A percentile compares a stretch with the other conserved stretches of the same genome.
phyloP scores from a whole-genome alignment of 1,140 invertebrate species.

The fruit fly (Drosophila melanogaster) region DNA sequence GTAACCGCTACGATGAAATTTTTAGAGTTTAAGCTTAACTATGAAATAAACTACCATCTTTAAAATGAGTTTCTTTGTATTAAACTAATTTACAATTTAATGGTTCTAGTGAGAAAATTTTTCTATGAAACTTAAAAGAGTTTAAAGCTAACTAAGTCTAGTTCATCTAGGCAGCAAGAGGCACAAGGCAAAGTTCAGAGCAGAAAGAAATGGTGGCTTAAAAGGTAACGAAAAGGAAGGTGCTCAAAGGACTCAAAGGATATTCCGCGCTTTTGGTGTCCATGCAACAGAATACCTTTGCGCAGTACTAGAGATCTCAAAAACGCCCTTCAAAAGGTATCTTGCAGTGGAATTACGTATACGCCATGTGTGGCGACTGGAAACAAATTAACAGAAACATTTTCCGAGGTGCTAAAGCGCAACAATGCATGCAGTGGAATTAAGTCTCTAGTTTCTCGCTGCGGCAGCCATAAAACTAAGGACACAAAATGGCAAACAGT shows the following conservation, averaged over 20 bases:
- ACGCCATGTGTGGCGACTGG: conserved; percentile 37
- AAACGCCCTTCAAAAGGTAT: neutral
- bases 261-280: conserved; percentile 20
- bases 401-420: conserved; percentile 56
- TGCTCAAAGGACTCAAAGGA: conserved; percentile 26
- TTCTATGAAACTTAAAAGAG: neutral
- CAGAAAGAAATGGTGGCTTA: conserved; percentile 7
- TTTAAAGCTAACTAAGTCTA: neutral
- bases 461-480: conserved; percentile 57
- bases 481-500: conserved; percentile 41
- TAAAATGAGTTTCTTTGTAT: neutral
- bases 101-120: too few species aligned
- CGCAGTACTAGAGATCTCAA: neutral
- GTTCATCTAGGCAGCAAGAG: neutral
- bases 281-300: conserved; percentile 15
- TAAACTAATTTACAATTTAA: too few species aligned
- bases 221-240: conserved; percentile 7
- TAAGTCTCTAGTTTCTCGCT: conserved; percentile 19
- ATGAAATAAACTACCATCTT: too few species aligned
- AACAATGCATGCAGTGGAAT: conserved; percentile 47
- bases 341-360: conserved; percentile 20
- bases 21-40: neutral
- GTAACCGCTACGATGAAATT: neutral
- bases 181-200: conserved; percentile 1
- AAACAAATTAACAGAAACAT: conserved; percentile 59